These are phyloP conservation scores for Hirtodrosophila confusa DNA, from an alignment of 2,888 invertebrate species.

Conservation along the genomic window DNA sequence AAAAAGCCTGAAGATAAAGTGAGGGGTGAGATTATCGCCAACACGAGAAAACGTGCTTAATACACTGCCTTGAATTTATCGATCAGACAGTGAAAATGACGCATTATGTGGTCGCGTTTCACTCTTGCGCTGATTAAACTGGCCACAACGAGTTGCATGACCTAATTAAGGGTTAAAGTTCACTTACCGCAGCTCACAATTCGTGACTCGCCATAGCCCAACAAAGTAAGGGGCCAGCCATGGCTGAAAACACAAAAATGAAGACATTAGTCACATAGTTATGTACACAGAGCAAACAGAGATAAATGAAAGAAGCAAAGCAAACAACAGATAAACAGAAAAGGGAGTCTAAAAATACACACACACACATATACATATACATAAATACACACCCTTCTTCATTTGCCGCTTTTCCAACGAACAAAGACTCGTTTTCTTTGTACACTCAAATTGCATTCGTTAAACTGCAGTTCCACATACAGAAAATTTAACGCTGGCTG, in stretches of 20 bases:
- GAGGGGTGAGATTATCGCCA: no score
- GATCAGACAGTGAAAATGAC: no score
- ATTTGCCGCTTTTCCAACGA: constrained; percentile 48
- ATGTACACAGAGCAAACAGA: constrained; percentile 7
- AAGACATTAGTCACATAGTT: constrained; percentile 27
- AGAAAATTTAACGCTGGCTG: constrained; percentile 63
- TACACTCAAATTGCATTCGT: constrained; percentile 60
- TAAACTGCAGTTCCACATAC: constrained; percentile 55
- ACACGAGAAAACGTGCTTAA: no score
- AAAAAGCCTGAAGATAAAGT: no score
- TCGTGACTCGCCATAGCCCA: constrained; percentile 5
- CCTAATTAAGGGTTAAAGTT: constrained; percentile 46
- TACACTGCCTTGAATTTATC: no score
- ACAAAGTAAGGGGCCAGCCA: constrained; percentile 4
- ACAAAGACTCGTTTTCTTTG: constrained; percentile 74
- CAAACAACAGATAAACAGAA: constrained; percentile 38
- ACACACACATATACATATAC: constrained; percentile 7
- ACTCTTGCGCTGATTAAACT: not conserved
- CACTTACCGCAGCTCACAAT: constrained; percentile 40
- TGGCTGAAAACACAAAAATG: constrained; percentile 22
- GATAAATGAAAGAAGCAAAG: constrained; percentile 27
- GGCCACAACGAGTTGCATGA: constrained; percentile 18
- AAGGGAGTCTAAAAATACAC: constrained; percentile 52
- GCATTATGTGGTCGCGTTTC: no score
- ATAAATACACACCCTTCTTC: constrained; percentile 70